Evolutionary conservation across 2,888 invertebrate genomes (phyloP), one percentile per base, ranked within the genome.

Genomic region (Antheraea assamensis): DNA sequence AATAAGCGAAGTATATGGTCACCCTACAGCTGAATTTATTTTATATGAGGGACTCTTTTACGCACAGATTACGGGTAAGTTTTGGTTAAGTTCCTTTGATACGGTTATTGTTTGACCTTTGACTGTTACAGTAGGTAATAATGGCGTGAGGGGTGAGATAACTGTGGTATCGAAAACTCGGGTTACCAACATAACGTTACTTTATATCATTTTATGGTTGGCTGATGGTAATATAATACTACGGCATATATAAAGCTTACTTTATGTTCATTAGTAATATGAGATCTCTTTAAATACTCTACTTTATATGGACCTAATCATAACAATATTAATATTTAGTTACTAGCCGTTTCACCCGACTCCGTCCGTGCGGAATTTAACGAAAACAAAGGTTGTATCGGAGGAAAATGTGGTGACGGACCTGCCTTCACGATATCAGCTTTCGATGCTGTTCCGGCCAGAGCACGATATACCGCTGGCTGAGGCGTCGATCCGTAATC

Each of bases 31-130:
- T 24, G 70, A 58, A 24, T 71, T 68, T 72, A 72, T 58, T 74
- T 74, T 74, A 74, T 68, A 71, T 66, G 42, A 66, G 68, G n/a
- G 71, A 71, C 68, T 47, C 72, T 68, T 71, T 72, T 71, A 74
- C 71, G 71, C 61, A 52, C 49, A 66, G 52, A 74, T 71, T 74
- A 66, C 49, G 55, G 58, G 55, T 27, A 72, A 71, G 71, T 74
- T 72, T 74, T 74, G 71, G 74, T 74, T 68, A 71, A 21, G 42
- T 68, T 35, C 52, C 35, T 74, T 74, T 74, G 66, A 71, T 71
- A 66, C 61, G 66, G 74, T 66, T 71, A 71, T 74, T 74, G 71
- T 74, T 77, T 80, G 72, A 31, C n/a, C 61, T 74, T 74, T 27
- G 35, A 52, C 52, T 49, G 66, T 71, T 74, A 31, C 24, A 35